These are phyloP conservation scores for Tenthredo livida DNA, from an alignment of 2,888 invertebrate genomes.

Conservation along the genomic window DNA sequence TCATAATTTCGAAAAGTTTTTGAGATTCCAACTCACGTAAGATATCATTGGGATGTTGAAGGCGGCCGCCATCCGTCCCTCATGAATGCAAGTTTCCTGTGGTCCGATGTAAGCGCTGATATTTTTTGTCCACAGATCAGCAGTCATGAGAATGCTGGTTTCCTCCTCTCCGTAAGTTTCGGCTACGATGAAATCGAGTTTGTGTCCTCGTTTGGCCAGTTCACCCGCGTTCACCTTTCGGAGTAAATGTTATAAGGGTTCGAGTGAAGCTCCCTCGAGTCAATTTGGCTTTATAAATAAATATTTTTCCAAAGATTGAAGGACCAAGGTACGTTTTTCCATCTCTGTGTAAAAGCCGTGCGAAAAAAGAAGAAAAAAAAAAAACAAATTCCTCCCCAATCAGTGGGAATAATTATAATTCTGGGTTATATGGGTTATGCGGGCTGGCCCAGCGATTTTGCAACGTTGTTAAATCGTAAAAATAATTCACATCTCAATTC, in stretches of 20 bases:
- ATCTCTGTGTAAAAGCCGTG: not conserved
- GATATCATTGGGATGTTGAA: conserved; percentile 98
- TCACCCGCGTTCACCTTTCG: conserved; percentile 80
- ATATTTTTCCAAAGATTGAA: not conserved
- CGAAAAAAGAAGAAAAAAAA: not conserved
- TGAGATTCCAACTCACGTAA: conserved; percentile 86
- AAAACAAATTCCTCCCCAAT: not conserved
- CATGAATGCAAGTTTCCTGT: conserved; percentile 94
- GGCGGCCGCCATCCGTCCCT: conserved; percentile 95
- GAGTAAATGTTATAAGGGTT: not conserved
- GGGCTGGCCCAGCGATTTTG: not conserved
- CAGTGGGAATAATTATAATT: not conserved
- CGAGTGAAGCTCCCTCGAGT: not conserved
- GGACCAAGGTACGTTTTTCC: not conserved
- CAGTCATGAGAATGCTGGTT: conserved; percentile 91
- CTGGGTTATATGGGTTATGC: conserved; percentile 17
- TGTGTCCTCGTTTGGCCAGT: conserved; percentile 84
- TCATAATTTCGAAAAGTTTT: not conserved
- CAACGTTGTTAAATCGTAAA: conserved; percentile 1
- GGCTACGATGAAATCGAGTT: conserved; percentile 89
- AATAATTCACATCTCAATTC: conserved; percentile 21
- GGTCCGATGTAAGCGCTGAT: conserved; percentile 94
- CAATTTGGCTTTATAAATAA: not conserved
- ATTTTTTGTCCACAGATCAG: conserved; percentile 90
- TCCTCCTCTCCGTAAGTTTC: conserved; percentile 96